Percentiles rank a stretch among this genome's conserved stretches.
Conservation (phyloP, 2,113 vertebrate species). For the Equus quagga region DNA sequence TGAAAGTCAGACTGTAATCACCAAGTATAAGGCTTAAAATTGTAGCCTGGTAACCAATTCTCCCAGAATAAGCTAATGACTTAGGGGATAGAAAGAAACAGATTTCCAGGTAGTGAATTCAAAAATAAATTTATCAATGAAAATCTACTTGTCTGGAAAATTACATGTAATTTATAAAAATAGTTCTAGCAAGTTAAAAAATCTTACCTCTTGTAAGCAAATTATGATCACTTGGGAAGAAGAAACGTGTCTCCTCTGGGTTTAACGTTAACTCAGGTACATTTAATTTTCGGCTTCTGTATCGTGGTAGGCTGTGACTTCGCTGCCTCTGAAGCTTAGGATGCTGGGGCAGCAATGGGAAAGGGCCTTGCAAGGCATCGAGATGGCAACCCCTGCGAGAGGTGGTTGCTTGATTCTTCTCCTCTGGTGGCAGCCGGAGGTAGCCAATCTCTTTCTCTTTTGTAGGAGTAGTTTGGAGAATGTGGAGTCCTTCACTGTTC, state of each 20-base stretch:
- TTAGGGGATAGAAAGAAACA: not conserved
- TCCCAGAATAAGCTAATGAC: not conserved
- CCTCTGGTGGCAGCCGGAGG: slow-evolving; percentile 89
- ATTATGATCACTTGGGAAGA: slow-evolving; percentile 82
- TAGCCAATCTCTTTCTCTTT: slow-evolving; percentile 83
- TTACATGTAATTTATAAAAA: not conserved
- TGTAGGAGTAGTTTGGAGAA: slow-evolving; percentile 92
- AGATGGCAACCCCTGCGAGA: slow-evolving; percentile 90
- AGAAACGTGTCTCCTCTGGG: slow-evolving; percentile 87
- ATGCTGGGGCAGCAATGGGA: slow-evolving; percentile 89
- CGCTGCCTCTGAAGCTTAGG: slow-evolving; percentile 91
- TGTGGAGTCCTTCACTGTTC: slow-evolving; percentile 93
- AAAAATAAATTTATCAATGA: not conserved
- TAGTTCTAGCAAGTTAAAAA: not conserved
- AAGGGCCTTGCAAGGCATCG: slow-evolving; percentile 92
- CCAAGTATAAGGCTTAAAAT: not conserved
- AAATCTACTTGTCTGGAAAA: slow-evolving; percentile 11
- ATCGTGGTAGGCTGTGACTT: slow-evolving; percentile 94
- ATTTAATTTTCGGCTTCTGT: slow-evolving; percentile 82
- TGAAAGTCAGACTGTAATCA: not conserved
- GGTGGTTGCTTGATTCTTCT: slow-evolving; percentile 90
- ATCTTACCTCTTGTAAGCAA: slow-evolving; percentile 84
- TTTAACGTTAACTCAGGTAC: slow-evolving; percentile 85
- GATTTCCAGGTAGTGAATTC: not conserved
- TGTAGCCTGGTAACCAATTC: not conserved